Conservation (phyloP, 2,888 invertebrate genomes). For the Prosapia bicincta region DNA sequence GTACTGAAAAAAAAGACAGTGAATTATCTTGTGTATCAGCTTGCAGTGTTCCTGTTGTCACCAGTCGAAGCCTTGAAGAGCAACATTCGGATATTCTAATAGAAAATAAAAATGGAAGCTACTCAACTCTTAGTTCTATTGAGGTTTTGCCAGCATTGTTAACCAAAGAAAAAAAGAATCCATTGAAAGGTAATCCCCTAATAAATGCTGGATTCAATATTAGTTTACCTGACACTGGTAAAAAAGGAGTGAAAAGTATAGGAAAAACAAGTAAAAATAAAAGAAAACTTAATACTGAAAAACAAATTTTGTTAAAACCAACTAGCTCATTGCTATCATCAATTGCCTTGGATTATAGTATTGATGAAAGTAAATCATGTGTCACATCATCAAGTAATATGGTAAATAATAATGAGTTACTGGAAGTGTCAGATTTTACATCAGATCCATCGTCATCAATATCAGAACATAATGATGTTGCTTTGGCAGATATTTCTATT, state of each 20-base stretch:
- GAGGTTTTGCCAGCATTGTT: conserved; percentile 3
- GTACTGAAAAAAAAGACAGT: not conserved
- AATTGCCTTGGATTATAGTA: not conserved
- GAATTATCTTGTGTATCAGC: not conserved
- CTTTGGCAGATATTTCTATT: not conserved
- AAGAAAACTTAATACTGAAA: conserved; percentile 5
- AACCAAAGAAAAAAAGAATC: conserved; percentile 10
- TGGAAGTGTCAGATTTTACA: not conserved
- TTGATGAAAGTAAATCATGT: not conserved
- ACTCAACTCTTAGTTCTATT: not conserved
- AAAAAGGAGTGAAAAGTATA: not conserved
- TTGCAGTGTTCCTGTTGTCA: not conserved
- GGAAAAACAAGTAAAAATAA: not conserved
- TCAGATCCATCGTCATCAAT: not conserved
- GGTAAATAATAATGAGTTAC: not conserved
- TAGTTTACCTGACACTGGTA: not conserved
- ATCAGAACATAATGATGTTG: not conserved
- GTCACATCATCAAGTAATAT: not conserved
- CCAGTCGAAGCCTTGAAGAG: conserved; percentile 5
- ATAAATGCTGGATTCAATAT: conserved; percentile 2
- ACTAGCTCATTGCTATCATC: conserved; percentile 13
- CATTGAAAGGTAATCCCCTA: not conserved
- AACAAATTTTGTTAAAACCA: conserved; percentile 17
- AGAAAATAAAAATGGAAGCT: not conserved
- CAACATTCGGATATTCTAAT: not conserved